Conservation (phyloP, 2,797 vertebrate genomes). For the Delichon dasypus region DNA sequence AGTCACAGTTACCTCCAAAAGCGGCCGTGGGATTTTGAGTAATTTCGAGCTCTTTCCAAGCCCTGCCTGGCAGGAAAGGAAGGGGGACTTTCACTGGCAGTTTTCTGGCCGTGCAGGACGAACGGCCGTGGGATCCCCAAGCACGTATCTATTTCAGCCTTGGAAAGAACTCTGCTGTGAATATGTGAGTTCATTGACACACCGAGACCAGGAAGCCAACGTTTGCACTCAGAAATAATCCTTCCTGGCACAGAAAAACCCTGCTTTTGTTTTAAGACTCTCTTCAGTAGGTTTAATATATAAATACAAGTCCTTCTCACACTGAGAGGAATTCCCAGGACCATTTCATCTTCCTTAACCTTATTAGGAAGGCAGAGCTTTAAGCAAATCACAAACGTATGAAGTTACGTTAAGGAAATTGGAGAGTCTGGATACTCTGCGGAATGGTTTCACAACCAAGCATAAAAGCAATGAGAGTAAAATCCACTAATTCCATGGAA, state of each 20-base stretch:
- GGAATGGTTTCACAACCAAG: constrained; percentile 10
- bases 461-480: background rate
- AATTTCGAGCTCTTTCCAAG: constrained; percentile 11
- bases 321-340: constrained; percentile 38
- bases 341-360: constrained; percentile 30
- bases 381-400: constrained; percentile 45
- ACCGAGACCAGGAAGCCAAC: background rate
- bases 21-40: background rate
- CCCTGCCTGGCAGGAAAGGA: background rate
- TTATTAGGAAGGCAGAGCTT: constrained; percentile 44
- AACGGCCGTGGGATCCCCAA: background rate
- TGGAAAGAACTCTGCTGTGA: constrained; percentile 15
- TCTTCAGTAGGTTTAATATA: constrained; percentile 23
- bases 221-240: background rate
- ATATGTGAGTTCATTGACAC: background rate
- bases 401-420: constrained; percentile 19
- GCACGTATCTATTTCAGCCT: background rate
- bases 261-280: constrained; percentile 46
- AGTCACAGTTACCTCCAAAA: background rate
- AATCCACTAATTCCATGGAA: background rate
- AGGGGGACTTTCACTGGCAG: background rate
- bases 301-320: constrained; percentile 40
- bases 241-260: constrained; percentile 42
- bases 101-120: background rate
- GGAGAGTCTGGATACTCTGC: constrained; percentile 34